Evolutionary conservation across 2,113 vertebrate genomes (phyloP), one percentile per base, ranked within the genome.

Genomic region (Hydrolagus affinis): DNA sequence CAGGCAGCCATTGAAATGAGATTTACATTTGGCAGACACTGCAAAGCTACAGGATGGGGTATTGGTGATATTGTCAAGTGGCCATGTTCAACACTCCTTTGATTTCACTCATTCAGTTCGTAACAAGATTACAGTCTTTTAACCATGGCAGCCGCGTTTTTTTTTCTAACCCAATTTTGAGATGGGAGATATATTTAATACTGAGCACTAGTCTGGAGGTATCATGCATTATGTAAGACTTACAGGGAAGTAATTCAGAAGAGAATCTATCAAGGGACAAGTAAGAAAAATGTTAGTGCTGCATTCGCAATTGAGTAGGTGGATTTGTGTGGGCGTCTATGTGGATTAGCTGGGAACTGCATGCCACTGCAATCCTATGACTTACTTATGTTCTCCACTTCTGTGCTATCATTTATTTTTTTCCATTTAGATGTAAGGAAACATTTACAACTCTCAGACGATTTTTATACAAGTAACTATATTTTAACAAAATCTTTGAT

Each of bases 281-380:
- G 85, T 8, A 9, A 87, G 89, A 71, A 69, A 19, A 80, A 73
- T 86, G 88, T 88, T 88, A 88, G 85, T 87, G 87, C 86, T 88
- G 66, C 88, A 87, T 77, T 89, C 89, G 88, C 86, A 90, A 91
- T 90, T 30, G 86, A 89, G 91, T 90, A 88, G 85, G 85, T 88
- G 91, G 90, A 92, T 91, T 88, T 87, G 90, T 85, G 92, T 93
- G 90, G 93, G 88, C 86, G 88, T 32, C 59, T 85, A 86, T 0
- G 0, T 86, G 66, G 86, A 85, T 87, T 88, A 87, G 80, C 86
- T 86, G 86, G 85, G 75, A 85, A 85, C 87, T 88, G 89, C 88
- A 89, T 88, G 89, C 2, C 23, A 23, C 14, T 64, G 25, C 78
- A 83, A 32, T 32, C 25, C 8, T 10, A 32, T 83, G 78, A 21